phyloP scores from a whole-genome alignment of 2,797 vertebrate species.

The Gambusia yucatana region DNA sequence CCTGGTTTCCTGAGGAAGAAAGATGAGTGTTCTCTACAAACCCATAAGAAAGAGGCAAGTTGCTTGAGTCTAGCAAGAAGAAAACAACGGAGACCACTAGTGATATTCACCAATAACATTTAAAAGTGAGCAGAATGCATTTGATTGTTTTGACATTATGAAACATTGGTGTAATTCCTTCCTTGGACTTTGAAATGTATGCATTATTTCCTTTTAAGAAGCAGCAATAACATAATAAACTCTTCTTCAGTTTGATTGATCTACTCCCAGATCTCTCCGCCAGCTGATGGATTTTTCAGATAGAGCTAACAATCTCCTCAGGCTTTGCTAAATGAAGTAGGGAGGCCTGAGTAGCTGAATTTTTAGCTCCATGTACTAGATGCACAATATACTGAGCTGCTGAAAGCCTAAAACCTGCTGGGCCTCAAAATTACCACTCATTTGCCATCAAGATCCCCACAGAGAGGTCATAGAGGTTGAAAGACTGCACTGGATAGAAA shows the following conservation, averaged over 20 bases:
- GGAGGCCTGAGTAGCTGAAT: slow-evolving; percentile 67
- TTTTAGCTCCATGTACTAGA: slow-evolving; percentile 70
- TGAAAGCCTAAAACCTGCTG: slow-evolving; percentile 77
- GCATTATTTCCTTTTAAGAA: slow-evolving; percentile 12
- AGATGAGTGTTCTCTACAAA: slow-evolving; percentile 59
- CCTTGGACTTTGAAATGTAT: slow-evolving; percentile 23
- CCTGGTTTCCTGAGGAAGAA: slow-evolving; percentile 73
- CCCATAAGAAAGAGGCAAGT: slow-evolving; percentile 51
- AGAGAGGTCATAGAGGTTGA: slow-evolving; percentile 60
- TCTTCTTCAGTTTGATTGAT: slow-evolving; percentile 48
- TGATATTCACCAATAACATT: slow-evolving; percentile 6
- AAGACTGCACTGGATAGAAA: slow-evolving; percentile 48
- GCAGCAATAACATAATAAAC: neutral
- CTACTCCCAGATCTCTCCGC: slow-evolving; percentile 35
- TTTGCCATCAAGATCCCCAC: slow-evolving; percentile 65
- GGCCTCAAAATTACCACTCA: slow-evolving; percentile 49
- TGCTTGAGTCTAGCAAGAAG: slow-evolving; percentile 36
- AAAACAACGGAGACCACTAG: slow-evolving; percentile 17
- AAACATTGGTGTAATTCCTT: slow-evolving; percentile 16
- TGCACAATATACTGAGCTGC: slow-evolving; percentile 70
- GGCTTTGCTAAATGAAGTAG: slow-evolving; percentile 75
- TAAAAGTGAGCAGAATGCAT: slow-evolving; percentile 20
- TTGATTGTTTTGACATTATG: slow-evolving; percentile 22
- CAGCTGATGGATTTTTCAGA: slow-evolving; percentile 73
- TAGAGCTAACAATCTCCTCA: slow-evolving; percentile 59